A percentile compares a stretch with the other conserved stretches of the same genome.
Evolutionary conservation across 2,888 invertebrate genomes (phyloP).

Genomic region (Nemotelus pantherinus): DNA sequence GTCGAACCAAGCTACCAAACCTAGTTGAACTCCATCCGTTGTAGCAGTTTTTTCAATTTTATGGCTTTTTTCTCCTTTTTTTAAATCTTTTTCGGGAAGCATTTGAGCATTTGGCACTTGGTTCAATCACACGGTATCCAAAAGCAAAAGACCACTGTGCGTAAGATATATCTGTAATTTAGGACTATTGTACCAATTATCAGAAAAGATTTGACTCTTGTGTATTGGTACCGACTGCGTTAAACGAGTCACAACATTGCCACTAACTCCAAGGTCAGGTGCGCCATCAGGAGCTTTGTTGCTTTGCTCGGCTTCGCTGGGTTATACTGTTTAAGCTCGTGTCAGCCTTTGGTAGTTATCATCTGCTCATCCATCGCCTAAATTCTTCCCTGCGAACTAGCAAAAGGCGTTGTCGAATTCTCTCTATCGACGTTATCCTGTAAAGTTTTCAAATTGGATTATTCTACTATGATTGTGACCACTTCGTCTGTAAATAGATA

Average conservation of each 20-base stretch:
- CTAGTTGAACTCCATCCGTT: constrained; percentile 46
- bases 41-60: constrained; percentile 46
- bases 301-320: constrained; percentile 57
- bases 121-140: constrained; percentile 51
- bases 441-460: constrained; percentile 24
- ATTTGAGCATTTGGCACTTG: constrained; percentile 30
- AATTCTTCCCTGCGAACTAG: constrained; percentile 52
- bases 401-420: constrained; percentile 28
- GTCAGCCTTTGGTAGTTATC: constrained; percentile 56
- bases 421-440: constrained; percentile 23
- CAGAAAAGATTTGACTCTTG: constrained; percentile 57
- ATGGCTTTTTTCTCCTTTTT: constrained; percentile 46
- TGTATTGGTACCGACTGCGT: constrained; percentile 46
- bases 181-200: constrained; percentile 57
- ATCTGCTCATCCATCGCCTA: constrained; percentile 58
- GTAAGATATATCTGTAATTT: constrained; percentile 48
- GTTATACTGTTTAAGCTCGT: constrained; percentile 53
- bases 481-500: constrained; percentile 31
- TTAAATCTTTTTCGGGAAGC: constrained; percentile 49
- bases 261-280: constrained; percentile 54
- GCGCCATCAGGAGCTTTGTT: constrained; percentile 52
- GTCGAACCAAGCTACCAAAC: constrained; percentile 50
- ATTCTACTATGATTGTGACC: background rate
- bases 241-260: constrained; percentile 55
- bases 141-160: constrained; percentile 50